Base-by-base conservation (phyloP, 1,140 invertebrate species). In the Pantala flavescens region DNA sequence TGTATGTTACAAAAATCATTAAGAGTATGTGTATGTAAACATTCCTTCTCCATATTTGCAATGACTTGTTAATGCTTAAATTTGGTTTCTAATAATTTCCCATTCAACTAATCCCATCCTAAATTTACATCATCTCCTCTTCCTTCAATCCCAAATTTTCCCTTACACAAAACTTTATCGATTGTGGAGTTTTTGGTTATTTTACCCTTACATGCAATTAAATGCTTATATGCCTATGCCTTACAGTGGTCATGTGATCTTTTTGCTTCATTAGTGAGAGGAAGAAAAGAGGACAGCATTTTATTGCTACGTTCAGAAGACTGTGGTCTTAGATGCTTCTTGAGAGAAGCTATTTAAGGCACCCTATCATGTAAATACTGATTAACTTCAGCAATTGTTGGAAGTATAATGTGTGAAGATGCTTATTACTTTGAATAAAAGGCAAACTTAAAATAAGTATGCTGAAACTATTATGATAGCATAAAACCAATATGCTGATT, bases 161-260 rank as follows among this genome's bases (percentile, higher is more conserved):
- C 28, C 28, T 36, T 63, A 3, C 49, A 63, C 49, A 7, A 14
- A 63, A 21, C 3, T 63, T 7, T 36, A 63, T 63, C 49, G 5
- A 63, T 63, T 9, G 9, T 36, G 28, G 28, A 36, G 3, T 36
- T 36, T 36, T 36, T 36, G 28, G 28, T 36, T 36, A 36, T 2
- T 36, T 2, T 5, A 36, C 28, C 28, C 28, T 36, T 36, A 9
- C 9, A 36, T 36, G 28, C 28, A 36, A 36, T 36, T 36, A 9
- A 5, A 36, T 36, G 28, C 28, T 36, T 5, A 36, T 36, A 36
- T 5, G 28, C 49, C 49, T 63, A 63, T 63, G 49, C 49, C 49
- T 63, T 63, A 63, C 49, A 19, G 49, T 63, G 49, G 49, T 63
- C 16, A 63, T 63, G 49, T 63, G 49, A 63, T 63, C 49, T 63